A percentile compares a stretch with the other conserved stretches of the same genome.
Evolutionary conservation across 2,797 vertebrate genomes (phyloP).

Genomic region (Tenualosa thibaudeaui): DNA sequence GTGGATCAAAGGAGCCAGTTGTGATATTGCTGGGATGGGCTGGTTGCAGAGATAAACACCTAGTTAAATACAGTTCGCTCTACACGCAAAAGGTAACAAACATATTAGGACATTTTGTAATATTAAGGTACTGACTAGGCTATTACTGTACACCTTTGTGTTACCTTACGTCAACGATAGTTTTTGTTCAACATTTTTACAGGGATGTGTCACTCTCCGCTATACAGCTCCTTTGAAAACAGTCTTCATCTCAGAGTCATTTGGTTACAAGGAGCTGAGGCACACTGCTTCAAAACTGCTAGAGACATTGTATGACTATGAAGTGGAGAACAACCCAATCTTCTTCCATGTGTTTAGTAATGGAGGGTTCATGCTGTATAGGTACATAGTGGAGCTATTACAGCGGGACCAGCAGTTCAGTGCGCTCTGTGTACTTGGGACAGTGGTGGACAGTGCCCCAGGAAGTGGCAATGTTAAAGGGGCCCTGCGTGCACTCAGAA

Average conservation of each 20-base stretch:
- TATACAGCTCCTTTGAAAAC: conserved; percentile 90
- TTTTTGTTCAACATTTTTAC: conserved; percentile 23
- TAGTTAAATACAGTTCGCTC: conserved; percentile 92
- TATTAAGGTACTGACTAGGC: too few species aligned
- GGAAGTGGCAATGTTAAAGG: conserved; percentile 84
- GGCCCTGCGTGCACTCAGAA: conserved; percentile 79
- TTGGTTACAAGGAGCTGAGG: conserved; percentile 88
- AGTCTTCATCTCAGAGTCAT: conserved; percentile 88
- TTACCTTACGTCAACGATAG: neutral
- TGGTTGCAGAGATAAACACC: conserved; percentile 88
- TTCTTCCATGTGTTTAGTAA: conserved; percentile 96
- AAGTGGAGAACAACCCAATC: conserved; percentile 86
- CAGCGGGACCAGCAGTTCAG: conserved; percentile 76
- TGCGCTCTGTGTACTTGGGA: conserved; percentile 79
- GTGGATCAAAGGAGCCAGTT: conserved; percentile 78
- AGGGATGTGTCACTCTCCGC: conserved; percentile 91
- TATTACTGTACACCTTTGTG: neutral
- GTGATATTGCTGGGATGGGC: conserved; percentile 95
- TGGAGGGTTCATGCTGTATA: conserved; percentile 92
- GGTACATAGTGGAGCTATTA: conserved; percentile 84
- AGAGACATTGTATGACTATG: conserved; percentile 88
- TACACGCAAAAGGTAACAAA: conserved; percentile 86
- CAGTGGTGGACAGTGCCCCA: conserved; percentile 89
- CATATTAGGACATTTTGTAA: neutral
- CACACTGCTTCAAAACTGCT: conserved; percentile 82